Evolutionary conservation across 2,113 vertebrate genomes (phyloP), one percentile per base, ranked within the genome.

Genomic region (Odocoileus virginianus): DNA sequence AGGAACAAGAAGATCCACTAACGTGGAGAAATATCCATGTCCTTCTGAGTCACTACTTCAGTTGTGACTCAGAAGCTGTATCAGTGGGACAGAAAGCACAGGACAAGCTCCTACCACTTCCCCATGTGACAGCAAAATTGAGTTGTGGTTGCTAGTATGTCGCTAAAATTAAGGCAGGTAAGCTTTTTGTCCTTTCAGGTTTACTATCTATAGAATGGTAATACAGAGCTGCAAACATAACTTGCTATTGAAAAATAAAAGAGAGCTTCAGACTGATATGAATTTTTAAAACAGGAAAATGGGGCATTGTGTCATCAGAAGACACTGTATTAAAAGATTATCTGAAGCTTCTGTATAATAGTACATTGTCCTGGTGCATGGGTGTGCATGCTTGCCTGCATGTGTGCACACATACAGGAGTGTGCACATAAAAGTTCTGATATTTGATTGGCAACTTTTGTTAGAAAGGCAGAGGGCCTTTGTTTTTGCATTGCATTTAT

Each of bases 241-340:
- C 57, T 94, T 87, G 36, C 23, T 78, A 45, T 30, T 91, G 67
- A 55, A 93, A 60, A 84, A 54, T 43, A 55, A 45, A 54, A 94
- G 27, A 87, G 30, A 96, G 30, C 92, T 82, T 92, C n/a, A 67
- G n/a, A 45, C 33, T 33, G 67, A 87, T 12, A 64, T 0, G 2
- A 81, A 55, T 55, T 96, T 96, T 96, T 55, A 52, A 82, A 92
- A 60, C 52, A 89, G 76, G 94, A 82, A 90, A 87, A 21, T 40
- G 16, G 61, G 50, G 30, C 3, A 47, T 61, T 61, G 14, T 86
- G 50, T n/a, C 78, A 45, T 58, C 4, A 92, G 55, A 97, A 95
- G 64, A 85, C 7, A 87, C 23, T 47, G 14, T 21, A 50, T 83
- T 87, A 87, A 92, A 96, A 91, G 19, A 82, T 96, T 47, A 82